Evolutionary conservation across 2,888 invertebrate species (phyloP).

Genomic region (Meliscaeva auricollis): DNA sequence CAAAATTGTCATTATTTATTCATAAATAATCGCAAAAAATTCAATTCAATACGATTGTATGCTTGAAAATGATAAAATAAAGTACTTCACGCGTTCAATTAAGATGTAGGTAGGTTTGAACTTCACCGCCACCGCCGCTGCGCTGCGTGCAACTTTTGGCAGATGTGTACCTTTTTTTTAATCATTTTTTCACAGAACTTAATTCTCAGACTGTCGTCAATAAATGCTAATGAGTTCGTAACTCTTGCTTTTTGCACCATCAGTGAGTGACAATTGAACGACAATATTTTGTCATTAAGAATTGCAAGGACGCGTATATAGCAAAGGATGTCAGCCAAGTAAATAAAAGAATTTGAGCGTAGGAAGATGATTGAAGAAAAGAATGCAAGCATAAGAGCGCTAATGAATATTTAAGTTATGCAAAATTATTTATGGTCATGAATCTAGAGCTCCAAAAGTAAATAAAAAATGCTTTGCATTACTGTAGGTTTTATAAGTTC

Average conservation of each 20-base stretch:
- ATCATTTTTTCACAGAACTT: not conserved
- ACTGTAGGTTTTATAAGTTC: too few relatives aligned
- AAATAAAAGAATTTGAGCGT: slow-evolving; percentile 1
- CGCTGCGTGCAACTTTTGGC: slow-evolving; percentile 31
- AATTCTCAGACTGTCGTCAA: slow-evolving; percentile 5
- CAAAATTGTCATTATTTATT: slow-evolving; percentile 47
- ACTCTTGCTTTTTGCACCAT: slow-evolving; percentile 4
- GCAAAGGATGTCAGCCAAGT: not conserved
- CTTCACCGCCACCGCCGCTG: not conserved
- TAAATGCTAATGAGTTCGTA: slow-evolving; percentile 34
- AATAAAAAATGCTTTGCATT: too few relatives aligned
- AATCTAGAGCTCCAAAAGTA: too few relatives aligned
- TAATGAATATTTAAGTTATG: too few relatives aligned
- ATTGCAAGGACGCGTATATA: not conserved
- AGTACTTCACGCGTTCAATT: slow-evolving; percentile 14
- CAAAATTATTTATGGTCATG: too few relatives aligned
- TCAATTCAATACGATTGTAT: slow-evolving; percentile 3
- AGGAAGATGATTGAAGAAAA: slow-evolving; percentile 3
- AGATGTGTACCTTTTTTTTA: slow-evolving; percentile 22
- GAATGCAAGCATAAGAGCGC: too few relatives aligned
- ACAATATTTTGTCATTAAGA: slow-evolving; percentile 19
- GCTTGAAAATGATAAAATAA: not conserved
- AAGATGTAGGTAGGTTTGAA: not conserved
- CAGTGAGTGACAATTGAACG: slow-evolving; percentile 34
- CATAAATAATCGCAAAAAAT: slow-evolving; percentile 24